Evolutionary conservation across 2,888 invertebrate species (phyloP), one percentile per base, ranked within the genome.

Genomic region (Nymphalis polychloros): DNA sequence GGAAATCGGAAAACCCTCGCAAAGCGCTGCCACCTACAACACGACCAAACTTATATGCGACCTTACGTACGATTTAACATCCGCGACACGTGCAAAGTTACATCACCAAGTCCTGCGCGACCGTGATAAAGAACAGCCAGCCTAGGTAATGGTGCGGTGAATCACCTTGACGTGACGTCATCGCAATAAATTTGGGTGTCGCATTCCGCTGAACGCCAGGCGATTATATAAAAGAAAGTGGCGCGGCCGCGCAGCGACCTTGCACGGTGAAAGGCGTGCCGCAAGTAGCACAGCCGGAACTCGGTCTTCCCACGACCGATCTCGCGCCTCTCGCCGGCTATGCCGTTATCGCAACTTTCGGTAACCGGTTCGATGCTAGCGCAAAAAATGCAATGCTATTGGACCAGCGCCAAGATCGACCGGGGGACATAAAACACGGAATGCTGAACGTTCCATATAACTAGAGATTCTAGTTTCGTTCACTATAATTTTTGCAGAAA

Each of bases 151-250:
- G 68, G 69, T 67, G 63, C 81, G 84, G 86, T 90, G 89, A 91
- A 81, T 90, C 90, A 90, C 84, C 83, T 83, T 75, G 64, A 68
- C n/a, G 75, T 92, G 91, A 91, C 90, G 90, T 92, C 90, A 91
- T 72, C 77, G 81, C 81, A 78, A 87, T 87, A 86, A 86, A 88
- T 90, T 91, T 83, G 91, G 89, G 87, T 88, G 87, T 87, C 88
- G 81, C 88, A 90, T 89, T 88, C 91, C 89, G 77, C 35, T 73
- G 83, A 83, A 80, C 78, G 75, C 76, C 78, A 76, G 79, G 80
- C 82, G 83, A 89, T 88, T 90, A 88, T 89, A 89, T 90, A 89
- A 90, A 92, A 90, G 92, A 92, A 92, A 92, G 92, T 92, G 86
- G 90, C 88, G 84, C 88, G 90, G 90, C 86, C 90, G 87, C 87